These are phyloP conservation scores for Carassius carassius DNA, from an alignment of 2,113 vertebrate species.

Conservation along the genomic window DNA sequence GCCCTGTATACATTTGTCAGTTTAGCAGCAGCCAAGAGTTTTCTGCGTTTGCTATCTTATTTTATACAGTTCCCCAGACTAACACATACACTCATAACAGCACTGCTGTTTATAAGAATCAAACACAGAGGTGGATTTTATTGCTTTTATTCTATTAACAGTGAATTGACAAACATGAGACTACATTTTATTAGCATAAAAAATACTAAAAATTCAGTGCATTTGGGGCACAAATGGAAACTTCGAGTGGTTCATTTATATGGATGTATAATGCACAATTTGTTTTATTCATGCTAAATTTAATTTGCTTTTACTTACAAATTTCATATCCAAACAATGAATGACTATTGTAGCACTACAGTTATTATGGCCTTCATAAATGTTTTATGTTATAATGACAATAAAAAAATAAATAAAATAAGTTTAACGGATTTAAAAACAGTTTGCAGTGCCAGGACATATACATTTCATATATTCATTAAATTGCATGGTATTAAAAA, in stretches of 20 bases:
- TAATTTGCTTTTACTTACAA: background rate
- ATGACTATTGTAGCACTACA: background rate
- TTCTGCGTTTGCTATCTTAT: background rate
- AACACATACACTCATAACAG: background rate
- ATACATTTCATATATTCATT: constrained; percentile 8
- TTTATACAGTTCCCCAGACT: background rate
- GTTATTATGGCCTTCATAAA: constrained; percentile 30
- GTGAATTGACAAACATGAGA: constrained; percentile 31
- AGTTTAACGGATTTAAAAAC: background rate
- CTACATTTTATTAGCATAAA: constrained; percentile 21
- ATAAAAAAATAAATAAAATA: background rate
- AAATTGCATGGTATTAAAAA: background rate
- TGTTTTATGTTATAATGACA: constrained; percentile 4
- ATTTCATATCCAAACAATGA: constrained; percentile 1
- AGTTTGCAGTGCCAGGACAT: constrained; percentile 35
- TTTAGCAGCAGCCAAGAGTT: background rate
- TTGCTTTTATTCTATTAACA: constrained; percentile 35
- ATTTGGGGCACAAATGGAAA: constrained; percentile 8
- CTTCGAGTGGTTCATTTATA: background rate
- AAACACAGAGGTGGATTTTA: background rate
- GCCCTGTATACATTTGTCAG: background rate
- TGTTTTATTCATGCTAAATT: constrained; percentile 33
- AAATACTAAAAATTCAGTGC: constrained; percentile 15
- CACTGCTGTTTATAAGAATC: background rate
- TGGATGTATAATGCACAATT: background rate